These are phyloP conservation scores for Oryctes rhinoceros DNA, from an alignment of 1,140 invertebrate genomes.

Conservation along the genomic window DNA sequence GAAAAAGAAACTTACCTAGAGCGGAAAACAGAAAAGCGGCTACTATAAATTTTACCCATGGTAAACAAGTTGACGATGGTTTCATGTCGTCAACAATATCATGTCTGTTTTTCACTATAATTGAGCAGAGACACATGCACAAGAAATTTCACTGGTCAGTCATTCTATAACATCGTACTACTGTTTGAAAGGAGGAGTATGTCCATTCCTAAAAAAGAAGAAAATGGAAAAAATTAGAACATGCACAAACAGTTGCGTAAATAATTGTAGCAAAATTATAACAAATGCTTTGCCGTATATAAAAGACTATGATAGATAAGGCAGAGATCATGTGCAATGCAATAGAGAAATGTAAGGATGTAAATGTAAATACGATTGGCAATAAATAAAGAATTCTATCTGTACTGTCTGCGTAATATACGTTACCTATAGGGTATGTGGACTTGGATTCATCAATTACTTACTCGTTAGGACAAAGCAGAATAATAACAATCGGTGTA, in stretches of 20 bases:
- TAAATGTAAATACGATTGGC: not conserved
- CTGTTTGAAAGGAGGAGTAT: constrained; percentile 28
- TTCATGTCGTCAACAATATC: constrained; percentile 38
- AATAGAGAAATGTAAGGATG: not conserved
- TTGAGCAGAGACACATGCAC: constrained; percentile 32
- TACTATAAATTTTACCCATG: constrained; percentile 36
- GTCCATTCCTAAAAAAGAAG: constrained; percentile 31
- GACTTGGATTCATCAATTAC: too few species aligned
- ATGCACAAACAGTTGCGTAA: not conserved
- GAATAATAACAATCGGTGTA: too few species aligned
- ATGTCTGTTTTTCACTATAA: constrained; percentile 40
- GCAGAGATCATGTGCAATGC: not conserved
- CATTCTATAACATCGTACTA: constrained; percentile 30
- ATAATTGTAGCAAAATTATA: not conserved
- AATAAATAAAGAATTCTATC: not conserved
- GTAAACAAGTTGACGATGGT: constrained; percentile 35
- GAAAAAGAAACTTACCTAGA: constrained; percentile 21
- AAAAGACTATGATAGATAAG: not conserved
- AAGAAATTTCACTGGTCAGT: constrained; percentile 32
- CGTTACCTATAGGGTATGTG: too few species aligned
- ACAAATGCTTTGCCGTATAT: not conserved
- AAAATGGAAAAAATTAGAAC: constrained; percentile 25
- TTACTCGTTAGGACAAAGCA: too few species aligned
- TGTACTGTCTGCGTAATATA: too few species aligned
- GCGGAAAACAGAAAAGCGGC: constrained; percentile 35